Conservation (phyloP, 2,888 invertebrate genomes). For the Caenorhabditis virilis region DNA sequence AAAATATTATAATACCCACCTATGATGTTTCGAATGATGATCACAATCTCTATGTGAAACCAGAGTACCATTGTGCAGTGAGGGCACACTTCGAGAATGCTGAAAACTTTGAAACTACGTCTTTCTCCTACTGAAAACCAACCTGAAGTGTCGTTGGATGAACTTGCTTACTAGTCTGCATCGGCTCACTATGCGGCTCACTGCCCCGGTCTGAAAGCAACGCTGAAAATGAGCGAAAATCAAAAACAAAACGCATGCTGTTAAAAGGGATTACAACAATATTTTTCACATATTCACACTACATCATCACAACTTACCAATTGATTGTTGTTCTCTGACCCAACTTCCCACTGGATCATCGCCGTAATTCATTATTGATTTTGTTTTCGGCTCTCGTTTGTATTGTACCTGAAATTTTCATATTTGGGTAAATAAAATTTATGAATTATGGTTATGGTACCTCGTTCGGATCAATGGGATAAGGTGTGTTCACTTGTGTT, state of each 20-base stretch:
- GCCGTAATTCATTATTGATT: slow-evolving; percentile 23
- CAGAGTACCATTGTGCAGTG: slow-evolving; percentile 56
- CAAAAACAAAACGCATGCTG: slow-evolving; percentile 16
- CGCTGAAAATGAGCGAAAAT: slow-evolving; percentile 26
- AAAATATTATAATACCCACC: slow-evolving; percentile 7
- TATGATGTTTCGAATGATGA: slow-evolving; percentile 16
- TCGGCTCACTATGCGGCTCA: slow-evolving; percentile 51
- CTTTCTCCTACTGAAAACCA: background rate
- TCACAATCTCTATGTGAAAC: slow-evolving; percentile 45
- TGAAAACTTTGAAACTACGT: slow-evolving; percentile 20
- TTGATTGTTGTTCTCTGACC: slow-evolving; percentile 51
- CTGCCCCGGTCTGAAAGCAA: slow-evolving; percentile 39
- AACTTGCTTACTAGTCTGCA: slow-evolving; percentile 29
- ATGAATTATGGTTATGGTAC: no score
- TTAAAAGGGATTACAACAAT: slow-evolving; percentile 3
- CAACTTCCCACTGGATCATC: slow-evolving; percentile 53
- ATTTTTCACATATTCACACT: background rate
- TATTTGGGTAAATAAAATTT: no score
- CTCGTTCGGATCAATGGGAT: slow-evolving; percentile 40
- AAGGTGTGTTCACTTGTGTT: slow-evolving; percentile 40
- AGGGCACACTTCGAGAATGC: slow-evolving; percentile 60
- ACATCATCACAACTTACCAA: slow-evolving; percentile 16
- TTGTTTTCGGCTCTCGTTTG: slow-evolving; percentile 23
- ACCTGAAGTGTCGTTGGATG: slow-evolving; percentile 28
- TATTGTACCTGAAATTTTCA: slow-evolving; percentile 15